phyloP scores from a whole-genome alignment of 2,797 vertebrate species.

The Micropoecilia bifurca region DNA sequence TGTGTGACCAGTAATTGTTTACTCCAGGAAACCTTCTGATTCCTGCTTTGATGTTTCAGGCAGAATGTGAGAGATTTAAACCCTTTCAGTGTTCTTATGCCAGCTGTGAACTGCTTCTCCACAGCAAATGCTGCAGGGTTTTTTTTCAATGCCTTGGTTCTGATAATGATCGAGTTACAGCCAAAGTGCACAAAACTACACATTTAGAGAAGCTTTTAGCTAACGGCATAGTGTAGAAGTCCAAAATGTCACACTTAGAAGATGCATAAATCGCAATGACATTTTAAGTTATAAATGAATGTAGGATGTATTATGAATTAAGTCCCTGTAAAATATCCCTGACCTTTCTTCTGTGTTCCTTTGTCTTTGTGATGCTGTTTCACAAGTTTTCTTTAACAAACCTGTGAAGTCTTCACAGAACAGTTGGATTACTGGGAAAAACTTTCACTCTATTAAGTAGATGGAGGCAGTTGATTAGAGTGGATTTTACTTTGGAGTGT shows the following conservation, averaged over 20 bases:
- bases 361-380: not conserved
- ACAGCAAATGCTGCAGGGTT: slow-evolving; percentile 20
- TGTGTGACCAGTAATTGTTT: slow-evolving; percentile 45
- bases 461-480: not conserved
- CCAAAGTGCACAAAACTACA: slow-evolving; percentile 17
- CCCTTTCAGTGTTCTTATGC: slow-evolving; percentile 27
- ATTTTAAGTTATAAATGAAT: slow-evolving; percentile 29
- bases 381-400: not conserved
- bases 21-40: slow-evolving; percentile 39
- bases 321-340: slow-evolving; percentile 9
- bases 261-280: slow-evolving; percentile 23
- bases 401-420: not conserved
- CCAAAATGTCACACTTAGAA: slow-evolving; percentile 1
- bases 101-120: slow-evolving; percentile 2
- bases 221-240: slow-evolving; percentile 2
- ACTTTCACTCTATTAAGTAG: not conserved
- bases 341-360: not conserved
- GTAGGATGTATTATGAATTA: slow-evolving; percentile 10
- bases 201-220: slow-evolving; percentile 13
- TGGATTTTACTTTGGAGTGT: not conserved
- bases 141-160: slow-evolving; percentile 6
- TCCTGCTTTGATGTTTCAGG: slow-evolving; percentile 49
- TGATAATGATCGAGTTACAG: slow-evolving; percentile 44
- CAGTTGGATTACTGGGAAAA: not conserved
- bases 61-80: slow-evolving; percentile 34